Evolutionary conservation across 2,888 invertebrate genomes (phyloP), one percentile per base, ranked within the genome.

Genomic region (Phasia obesa): DNA sequence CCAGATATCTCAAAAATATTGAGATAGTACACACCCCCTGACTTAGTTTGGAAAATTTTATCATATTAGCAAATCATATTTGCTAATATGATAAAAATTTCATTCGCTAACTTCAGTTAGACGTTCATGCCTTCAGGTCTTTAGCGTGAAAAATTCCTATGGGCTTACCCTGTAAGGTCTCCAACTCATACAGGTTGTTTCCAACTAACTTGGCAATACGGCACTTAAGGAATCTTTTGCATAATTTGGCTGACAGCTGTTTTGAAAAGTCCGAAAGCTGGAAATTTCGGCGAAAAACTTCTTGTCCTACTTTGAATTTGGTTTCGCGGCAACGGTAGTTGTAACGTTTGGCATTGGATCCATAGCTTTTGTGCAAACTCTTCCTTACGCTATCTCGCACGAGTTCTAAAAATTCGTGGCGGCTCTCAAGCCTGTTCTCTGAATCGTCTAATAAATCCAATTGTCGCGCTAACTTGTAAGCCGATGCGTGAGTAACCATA

Each of bases 61-160:
- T 51, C 51, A 51, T 51, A 23, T 51, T 51, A 51, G 51, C 51
- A 51, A 51, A 51, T 51, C 13, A 15, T 23, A 51, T 51, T 51
- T 51, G 51, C 51, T 51, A 51, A 51, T 23, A 51, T 51, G 23
- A 51, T 51, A 51, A 31, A 31, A 4, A 31, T 31, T 31, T 31
- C 31, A 31, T 31, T 2, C 1, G 31, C 31, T 31, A 51, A 23
- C 1, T 23, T 1, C 51, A 4, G 1, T 7, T 11, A 7, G 1
- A 11, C 38, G 38, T 23, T 51, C 19, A 51, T 2, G 11, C 4
- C 11, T 35, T 35, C 17, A 57, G 9, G 13, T 57, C 31, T 19
- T 57, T 57, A 2, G 55, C 55, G 11, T 57, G 55, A 15, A 31
- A 31, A 0, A 53, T 21, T 23, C 53, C 53, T 25, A 15, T 15